phyloP scores from a whole-genome alignment of 1,140 invertebrate species.

The Anastrepha obliqua region DNA sequence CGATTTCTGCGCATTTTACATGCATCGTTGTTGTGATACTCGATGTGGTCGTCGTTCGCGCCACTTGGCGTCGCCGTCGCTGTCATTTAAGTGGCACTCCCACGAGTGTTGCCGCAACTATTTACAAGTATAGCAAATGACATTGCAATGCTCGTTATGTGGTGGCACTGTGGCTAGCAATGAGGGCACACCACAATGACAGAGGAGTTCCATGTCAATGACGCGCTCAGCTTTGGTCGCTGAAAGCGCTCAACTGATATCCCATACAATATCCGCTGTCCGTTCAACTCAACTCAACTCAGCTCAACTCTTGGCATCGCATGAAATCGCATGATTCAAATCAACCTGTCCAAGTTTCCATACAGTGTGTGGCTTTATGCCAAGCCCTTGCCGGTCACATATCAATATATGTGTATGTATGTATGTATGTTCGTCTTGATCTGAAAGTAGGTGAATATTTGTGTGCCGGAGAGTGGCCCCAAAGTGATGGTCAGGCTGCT shows the following conservation, averaged over 20 bases:
- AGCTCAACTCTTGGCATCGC: background rate
- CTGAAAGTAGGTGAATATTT: background rate
- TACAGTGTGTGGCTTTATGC: background rate
- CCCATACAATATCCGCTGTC: background rate
- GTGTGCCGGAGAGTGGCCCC: background rate
- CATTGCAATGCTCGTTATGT: constrained; percentile 43
- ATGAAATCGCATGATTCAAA: background rate
- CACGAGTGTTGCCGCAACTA: constrained; percentile 18
- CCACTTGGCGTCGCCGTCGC: background rate
- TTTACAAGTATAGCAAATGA: constrained; percentile 36
- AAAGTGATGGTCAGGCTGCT: background rate
- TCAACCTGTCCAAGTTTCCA: background rate
- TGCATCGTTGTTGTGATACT: constrained; percentile 11
- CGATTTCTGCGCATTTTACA: background rate
- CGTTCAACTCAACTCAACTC: background rate
- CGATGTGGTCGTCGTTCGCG: background rate
- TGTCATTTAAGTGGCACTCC: constrained; percentile 35
- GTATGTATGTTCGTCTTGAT: background rate
- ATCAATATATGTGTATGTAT: background rate
- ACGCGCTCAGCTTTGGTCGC: background rate
- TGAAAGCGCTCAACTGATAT: background rate
- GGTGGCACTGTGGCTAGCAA: constrained; percentile 25
- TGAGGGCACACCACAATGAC: background rate
- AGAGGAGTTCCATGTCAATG: background rate
- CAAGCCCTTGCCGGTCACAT: background rate